phyloP scores from a whole-genome alignment of 92 coral and sea anemone species.

The Zoanthus sansibaricus region DNA sequence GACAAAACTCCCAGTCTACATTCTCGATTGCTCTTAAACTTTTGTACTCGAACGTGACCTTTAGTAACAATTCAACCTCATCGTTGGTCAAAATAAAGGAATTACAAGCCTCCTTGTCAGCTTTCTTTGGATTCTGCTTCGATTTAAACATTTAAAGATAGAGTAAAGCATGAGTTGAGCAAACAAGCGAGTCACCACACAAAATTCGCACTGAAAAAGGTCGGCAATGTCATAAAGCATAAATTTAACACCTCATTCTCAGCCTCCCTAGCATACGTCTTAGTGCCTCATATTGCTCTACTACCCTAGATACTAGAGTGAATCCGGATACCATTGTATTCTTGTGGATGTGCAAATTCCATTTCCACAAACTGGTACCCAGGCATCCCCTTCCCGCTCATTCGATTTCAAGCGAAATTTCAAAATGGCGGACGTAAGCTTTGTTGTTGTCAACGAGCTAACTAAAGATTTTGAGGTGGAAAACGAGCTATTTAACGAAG shows the following conservation, averaged over 20 bases:
- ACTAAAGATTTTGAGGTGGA: slow-evolving; percentile 47
- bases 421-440: too few species aligned
- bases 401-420: too few species aligned
- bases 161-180: slow-evolving; percentile 10
- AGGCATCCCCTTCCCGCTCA: too few species aligned
- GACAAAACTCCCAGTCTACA: slow-evolving; percentile 58
- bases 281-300: neutral
- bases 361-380: too few species aligned
- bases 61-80: slow-evolving; percentile 14
- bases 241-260: too few species aligned
- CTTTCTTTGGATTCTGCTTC: slow-evolving; percentile 22
- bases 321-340: too few species aligned
- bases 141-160: slow-evolving; percentile 6
- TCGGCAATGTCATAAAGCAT: too few species aligned
- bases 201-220: too few species aligned
- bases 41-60: slow-evolving; percentile 50
- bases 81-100: slow-evolving; percentile 21
- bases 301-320: too few species aligned
- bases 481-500: slow-evolving; percentile 30
- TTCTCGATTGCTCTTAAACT: slow-evolving; percentile 49
- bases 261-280: neutral
- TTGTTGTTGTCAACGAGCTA: too few species aligned
- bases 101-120: slow-evolving; percentile 17
- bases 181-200: slow-evolving; percentile 2
- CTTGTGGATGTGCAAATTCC: too few species aligned